Conservation (phyloP, 2,797 vertebrate genomes). For the Delichon dasypus region DNA sequence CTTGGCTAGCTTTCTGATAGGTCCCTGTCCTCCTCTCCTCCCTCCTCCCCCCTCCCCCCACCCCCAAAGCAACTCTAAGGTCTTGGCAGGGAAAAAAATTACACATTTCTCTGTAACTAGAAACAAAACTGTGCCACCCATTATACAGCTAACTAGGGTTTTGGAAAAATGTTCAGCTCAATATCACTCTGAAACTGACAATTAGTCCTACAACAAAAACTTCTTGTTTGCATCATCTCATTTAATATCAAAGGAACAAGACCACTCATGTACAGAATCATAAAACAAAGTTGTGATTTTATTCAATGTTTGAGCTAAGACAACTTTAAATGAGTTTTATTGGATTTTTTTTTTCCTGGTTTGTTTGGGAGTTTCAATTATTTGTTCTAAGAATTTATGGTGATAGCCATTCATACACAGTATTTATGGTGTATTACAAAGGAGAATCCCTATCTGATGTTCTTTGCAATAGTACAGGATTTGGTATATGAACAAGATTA, state of each 20-base stretch:
- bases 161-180: background rate
- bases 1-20: too few relatives aligned
- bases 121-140: too few relatives aligned
- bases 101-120: too few relatives aligned
- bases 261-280: background rate
- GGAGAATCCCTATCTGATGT: background rate
- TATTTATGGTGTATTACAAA: background rate
- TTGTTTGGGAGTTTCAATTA: background rate
- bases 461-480: background rate
- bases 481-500: background rate
- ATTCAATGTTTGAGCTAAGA: background rate
- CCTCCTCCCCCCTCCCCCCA: too few relatives aligned
- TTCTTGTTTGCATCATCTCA: background rate
- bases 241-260: background rate
- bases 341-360: accelerated
- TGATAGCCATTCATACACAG: background rate
- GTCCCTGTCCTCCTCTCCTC: too few relatives aligned
- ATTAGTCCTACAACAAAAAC: background rate
- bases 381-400: background rate
- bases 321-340: background rate
- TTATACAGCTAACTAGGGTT: background rate
- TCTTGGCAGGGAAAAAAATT: too few relatives aligned
- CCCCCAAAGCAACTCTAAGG: too few relatives aligned
- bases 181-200: background rate
- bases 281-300: background rate